Evolutionary conservation across 1,140 invertebrate genomes (phyloP).

Genomic region (Physella acuta): DNA sequence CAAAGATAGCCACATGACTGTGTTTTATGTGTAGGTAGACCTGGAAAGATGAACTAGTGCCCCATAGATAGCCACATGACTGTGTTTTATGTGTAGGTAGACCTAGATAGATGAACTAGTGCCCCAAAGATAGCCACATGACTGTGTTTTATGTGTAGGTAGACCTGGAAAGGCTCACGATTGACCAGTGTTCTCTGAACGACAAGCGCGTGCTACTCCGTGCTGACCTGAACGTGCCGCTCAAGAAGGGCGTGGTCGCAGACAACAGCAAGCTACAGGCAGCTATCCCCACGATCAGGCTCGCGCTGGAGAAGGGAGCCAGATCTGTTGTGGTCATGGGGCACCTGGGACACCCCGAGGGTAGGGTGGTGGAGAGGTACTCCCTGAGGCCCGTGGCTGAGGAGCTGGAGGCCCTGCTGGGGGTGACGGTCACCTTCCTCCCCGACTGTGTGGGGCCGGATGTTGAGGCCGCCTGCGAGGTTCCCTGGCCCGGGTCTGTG

Average conservation of each 20-base stretch:
- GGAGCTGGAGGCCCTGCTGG: not conserved
- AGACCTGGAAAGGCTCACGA: not conserved
- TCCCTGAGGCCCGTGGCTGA: not conserved
- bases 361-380: not conserved
- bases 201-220: not conserved
- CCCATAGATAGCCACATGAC: no score
- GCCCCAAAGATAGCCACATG: no score
- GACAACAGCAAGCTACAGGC: not conserved
- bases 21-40: no score
- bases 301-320: not conserved
- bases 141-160: no score
- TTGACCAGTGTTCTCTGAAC: not conserved
- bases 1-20: no score
- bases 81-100: no score
- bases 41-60: no score
- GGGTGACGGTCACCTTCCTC: not conserved
- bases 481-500: not conserved
- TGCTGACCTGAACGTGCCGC: not conserved
- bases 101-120: no score
- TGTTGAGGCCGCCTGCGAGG: not conserved
- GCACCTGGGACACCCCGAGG: not conserved
- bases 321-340: not conserved
- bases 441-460: not conserved
- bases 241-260: not conserved
- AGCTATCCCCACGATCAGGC: not conserved